Evolutionary conservation across 2,888 invertebrate species (phyloP), one percentile per base, ranked within the genome.

Genomic region (Coelopa pilipes): DNA sequence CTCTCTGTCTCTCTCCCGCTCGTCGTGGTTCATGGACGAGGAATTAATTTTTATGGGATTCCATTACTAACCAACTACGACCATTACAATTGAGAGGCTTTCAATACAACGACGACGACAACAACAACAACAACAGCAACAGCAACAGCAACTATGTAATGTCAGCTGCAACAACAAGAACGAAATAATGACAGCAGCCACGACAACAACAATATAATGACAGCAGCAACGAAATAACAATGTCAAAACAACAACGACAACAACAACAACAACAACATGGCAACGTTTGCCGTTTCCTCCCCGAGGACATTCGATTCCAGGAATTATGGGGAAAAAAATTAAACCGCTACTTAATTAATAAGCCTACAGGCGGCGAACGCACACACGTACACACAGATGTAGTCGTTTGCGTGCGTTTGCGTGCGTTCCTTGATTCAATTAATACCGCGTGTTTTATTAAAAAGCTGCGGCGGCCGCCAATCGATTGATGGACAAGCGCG

Each of bases 1-100:
- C 4, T 53, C n/a, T 53, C n/a, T 53, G 46, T 15, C 57, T 68
- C 46, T 5, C 49, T 17, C 47, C 3, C 11, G n/a, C 65, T 24
- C 5, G 19, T 19, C 53, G 21, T 53, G 59, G 59, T 50, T 72
- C 49, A 72, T 72, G 59, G 49, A 67, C 50, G 53, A 72, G 34
- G 72, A 72, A 72, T 72, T 72, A 59, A 72, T 63, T 72, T 72
- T 72, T 72, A 72, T 67, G 60, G 59, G 55, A 21, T 46, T 71
- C n/a, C 34, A 34, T 34, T 34, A 34, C 34, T 34, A 45, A 12
- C 21, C 60, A 60, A 34, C 34, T 60, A 1, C 21, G 0, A 60
- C 21, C 34, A 24, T 45, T 21, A 45, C 45, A 62, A 63, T 71
- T 34, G 34, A 34, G 34, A 7, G 7, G 34, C 34, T 4, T 34